These are phyloP conservation scores for Pachymerium ferrugineum DNA, from an alignment of 2,888 invertebrate species.

Conservation along the genomic window DNA sequence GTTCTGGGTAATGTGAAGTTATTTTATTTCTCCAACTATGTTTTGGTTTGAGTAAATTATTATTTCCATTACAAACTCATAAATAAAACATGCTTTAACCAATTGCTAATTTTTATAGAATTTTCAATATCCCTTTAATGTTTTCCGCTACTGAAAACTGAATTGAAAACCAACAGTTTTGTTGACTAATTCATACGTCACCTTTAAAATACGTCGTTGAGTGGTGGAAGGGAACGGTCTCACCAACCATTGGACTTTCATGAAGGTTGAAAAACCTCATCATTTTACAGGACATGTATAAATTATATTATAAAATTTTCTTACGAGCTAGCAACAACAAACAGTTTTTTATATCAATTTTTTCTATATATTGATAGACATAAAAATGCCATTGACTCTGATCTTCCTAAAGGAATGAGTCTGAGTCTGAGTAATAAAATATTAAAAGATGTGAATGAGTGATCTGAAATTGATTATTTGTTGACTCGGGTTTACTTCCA, in stretches of 20 bases:
- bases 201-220: not conserved
- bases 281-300: not conserved
- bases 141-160: too few relatives aligned
- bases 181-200: not conserved
- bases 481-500: too few relatives aligned
- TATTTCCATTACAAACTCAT: not conserved
- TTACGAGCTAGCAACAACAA: not conserved
- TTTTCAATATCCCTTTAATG: too few relatives aligned
- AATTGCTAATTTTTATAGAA: not conserved
- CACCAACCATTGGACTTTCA: not conserved
- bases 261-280: constrained; percentile 1
- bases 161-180: not conserved
- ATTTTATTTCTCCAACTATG: not conserved
- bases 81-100: not conserved
- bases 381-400: too few relatives aligned
- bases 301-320: not conserved
- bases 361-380: not conserved
- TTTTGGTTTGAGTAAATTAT: not conserved
- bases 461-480: too few relatives aligned
- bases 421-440: too few relatives aligned
- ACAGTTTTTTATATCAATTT: not conserved
- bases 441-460: too few relatives aligned
- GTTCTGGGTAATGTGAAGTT: not conserved
- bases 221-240: not conserved
- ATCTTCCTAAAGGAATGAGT: too few relatives aligned